phyloP scores from a whole-genome alignment of 2,888 invertebrate genomes.

The Adineta ricciae region DNA sequence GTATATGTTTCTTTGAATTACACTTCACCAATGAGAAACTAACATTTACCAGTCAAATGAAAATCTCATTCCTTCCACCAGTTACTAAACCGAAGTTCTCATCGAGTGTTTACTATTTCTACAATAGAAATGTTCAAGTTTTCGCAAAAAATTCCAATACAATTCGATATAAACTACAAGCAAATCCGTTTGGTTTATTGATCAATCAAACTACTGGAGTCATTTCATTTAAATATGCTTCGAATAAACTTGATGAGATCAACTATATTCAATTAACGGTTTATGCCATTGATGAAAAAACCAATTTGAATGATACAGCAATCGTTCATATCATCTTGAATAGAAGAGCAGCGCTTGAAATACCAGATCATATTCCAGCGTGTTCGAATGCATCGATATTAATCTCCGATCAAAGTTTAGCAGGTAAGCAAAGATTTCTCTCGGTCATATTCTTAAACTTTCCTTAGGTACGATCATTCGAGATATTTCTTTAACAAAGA shows the following conservation, averaged over 20 bases:
- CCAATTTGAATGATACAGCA: not conserved
- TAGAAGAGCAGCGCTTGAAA: not conserved
- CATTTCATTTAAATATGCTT: not conserved
- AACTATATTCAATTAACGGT: not conserved
- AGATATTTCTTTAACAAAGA: not conserved
- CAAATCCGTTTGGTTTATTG: not conserved
- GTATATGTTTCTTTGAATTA: conserved; percentile 2
- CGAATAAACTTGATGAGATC: not conserved
- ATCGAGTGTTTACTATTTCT: not conserved
- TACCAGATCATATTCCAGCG: not conserved
- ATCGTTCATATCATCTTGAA: not conserved
- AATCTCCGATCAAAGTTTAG: not conserved
- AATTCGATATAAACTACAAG: not conserved
- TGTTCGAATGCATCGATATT: not conserved
- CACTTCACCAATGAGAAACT: not conserved
- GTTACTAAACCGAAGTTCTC: not conserved
- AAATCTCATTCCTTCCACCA: not conserved
- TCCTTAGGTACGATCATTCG: not conserved
- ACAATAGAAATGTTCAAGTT: not conserved
- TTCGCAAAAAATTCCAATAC: not conserved
- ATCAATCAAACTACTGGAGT: not conserved
- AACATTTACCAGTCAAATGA: not conserved
- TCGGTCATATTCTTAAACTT: no score
- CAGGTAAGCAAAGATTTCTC: not conserved
- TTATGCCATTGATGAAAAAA: not conserved